Evolutionary conservation across 2,797 vertebrate species (phyloP).

Genomic region (Coendou prehensilis): DNA sequence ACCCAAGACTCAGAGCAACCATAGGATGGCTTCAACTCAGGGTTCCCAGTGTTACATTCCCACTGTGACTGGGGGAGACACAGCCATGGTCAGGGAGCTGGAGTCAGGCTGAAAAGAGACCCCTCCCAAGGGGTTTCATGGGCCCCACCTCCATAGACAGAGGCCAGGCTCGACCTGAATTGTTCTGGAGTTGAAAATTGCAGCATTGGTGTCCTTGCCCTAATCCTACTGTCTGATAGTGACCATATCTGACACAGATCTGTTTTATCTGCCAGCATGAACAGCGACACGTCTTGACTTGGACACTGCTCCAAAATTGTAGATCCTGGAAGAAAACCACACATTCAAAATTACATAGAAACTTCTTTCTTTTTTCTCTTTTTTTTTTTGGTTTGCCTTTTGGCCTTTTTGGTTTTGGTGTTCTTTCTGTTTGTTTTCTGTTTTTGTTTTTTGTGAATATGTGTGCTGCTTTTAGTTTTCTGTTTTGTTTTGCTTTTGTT

Average conservation of each 20-base stretch:
- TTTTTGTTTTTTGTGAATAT: background rate
- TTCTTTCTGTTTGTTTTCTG: background rate
- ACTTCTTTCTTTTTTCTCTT: background rate
- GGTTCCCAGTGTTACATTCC: background rate
- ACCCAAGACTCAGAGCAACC: background rate
- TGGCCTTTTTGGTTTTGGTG: background rate
- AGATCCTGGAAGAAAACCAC: background rate
- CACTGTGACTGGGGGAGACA: background rate
- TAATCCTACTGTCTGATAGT: background rate
- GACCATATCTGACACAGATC: background rate
- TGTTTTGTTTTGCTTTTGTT: background rate
- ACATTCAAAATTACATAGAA: background rate
- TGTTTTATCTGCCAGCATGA: background rate
- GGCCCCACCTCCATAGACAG: background rate
- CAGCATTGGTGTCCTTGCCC: background rate
- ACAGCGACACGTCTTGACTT: background rate
- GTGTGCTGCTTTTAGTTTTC: background rate
- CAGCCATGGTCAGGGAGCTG: background rate
- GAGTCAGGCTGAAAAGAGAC: background rate
- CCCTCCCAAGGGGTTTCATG: background rate
- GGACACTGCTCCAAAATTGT: background rate
- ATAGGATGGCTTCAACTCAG: background rate
- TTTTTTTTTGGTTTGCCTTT: background rate
- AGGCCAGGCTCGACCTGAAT: background rate
- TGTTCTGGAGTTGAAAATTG: background rate